Conservation (phyloP, 2,113 vertebrate species). For the Gallinago undulata region DNA sequence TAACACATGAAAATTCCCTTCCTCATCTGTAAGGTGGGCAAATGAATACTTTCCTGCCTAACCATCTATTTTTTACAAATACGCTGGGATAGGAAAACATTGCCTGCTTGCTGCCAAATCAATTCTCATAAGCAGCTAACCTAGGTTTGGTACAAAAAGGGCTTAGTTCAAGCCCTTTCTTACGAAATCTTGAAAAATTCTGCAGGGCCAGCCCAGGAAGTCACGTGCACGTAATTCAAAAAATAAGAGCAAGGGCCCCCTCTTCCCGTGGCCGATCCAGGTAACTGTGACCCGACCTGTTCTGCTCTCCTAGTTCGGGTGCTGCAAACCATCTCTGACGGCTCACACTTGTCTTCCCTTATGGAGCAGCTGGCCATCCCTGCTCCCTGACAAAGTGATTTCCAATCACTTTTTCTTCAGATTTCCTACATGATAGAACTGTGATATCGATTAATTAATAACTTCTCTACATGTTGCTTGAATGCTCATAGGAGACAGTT, state of each 20-base stretch:
- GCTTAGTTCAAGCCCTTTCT: not conserved
- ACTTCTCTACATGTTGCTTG: not conserved
- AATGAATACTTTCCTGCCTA: not conserved
- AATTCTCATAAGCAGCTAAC: not conserved
- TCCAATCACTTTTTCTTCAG: not conserved
- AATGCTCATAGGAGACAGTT: not conserved
- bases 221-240: not conserved
- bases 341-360: not conserved
- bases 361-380: fast-evolving
- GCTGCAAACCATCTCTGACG: fast-evolving
- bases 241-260: not conserved
- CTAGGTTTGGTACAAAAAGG: not conserved
- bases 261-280: not conserved
- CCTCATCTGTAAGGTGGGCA: not conserved
- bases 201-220: not conserved
- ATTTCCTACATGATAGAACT: not conserved
- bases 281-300: not conserved
- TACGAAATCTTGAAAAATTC: not conserved
- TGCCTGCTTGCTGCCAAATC: not conserved
- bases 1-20: not conserved
- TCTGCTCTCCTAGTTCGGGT: not conserved
- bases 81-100: not conserved
- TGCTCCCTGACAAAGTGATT: not conserved
- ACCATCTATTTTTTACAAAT: not conserved
- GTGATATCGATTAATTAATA: not conserved